phyloP scores from a whole-genome alignment of 2,797 vertebrate genomes.

The Loris lydekkerianus region DNA sequence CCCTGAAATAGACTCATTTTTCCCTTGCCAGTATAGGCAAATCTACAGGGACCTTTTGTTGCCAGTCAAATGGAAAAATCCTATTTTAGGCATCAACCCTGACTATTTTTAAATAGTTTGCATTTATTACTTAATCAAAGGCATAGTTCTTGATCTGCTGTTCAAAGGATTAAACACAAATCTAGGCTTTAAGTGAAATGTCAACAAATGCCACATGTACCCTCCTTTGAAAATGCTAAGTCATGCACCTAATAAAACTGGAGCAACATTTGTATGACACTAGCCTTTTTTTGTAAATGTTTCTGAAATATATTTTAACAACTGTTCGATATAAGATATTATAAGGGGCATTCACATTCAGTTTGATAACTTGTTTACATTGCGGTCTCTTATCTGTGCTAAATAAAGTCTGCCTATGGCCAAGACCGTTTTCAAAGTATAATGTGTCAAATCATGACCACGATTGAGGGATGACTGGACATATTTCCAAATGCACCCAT shows the following conservation, averaged over 20 bases:
- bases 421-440: constrained; percentile 37
- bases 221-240: background rate
- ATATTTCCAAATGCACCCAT: constrained; percentile 59
- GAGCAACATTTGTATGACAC: background rate
- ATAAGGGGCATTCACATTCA: background rate
- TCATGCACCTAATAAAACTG: background rate
- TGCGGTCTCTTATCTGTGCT: constrained; percentile 48
- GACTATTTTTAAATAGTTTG: constrained; percentile 74
- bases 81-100: constrained; percentile 71
- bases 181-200: constrained; percentile 50
- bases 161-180: constrained; percentile 69
- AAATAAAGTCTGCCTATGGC: background rate
- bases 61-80: constrained; percentile 70
- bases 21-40: constrained; percentile 52
- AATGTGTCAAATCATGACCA: constrained; percentile 58
- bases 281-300: constrained; percentile 63
- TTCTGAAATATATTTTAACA: constrained; percentile 50
- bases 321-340: constrained; percentile 4
- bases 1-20: constrained; percentile 66
- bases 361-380: constrained; percentile 19
- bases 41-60: constrained; percentile 64
- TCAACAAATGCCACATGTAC: background rate
- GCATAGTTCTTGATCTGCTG: constrained; percentile 54
- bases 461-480: constrained; percentile 43
- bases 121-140: constrained; percentile 69